These are phyloP conservation scores for Toxostoma redivivum DNA, from an alignment of 2,113 vertebrate species.

Conservation along the genomic window DNA sequence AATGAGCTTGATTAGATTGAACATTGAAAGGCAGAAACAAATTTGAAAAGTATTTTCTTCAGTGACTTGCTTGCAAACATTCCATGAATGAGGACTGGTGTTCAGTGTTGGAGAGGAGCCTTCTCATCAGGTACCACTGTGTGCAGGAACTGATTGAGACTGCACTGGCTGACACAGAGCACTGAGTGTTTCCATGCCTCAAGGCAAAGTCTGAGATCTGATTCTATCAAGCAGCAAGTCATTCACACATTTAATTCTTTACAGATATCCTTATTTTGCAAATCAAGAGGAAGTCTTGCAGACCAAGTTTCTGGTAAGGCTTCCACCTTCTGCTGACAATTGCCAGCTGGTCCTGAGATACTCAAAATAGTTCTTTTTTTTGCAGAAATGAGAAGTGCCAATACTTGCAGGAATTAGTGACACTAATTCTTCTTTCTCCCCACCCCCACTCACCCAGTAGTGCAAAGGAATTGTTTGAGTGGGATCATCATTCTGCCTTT, in stretches of 20 bases:
- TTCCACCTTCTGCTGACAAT: constrained; percentile 6
- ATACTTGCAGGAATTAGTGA: not conserved
- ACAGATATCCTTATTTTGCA: not conserved
- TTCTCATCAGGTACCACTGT: not conserved
- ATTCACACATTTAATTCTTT: not conserved
- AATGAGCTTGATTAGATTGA: not conserved
- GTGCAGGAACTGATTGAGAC: not conserved
- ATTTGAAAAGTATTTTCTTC: not conserved
- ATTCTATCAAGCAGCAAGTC: not conserved
- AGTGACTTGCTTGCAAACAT: not conserved
- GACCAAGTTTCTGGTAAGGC: constrained; percentile 20
- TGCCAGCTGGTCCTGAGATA: not conserved
- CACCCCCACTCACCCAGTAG: accelerated
- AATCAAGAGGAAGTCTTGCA: constrained; percentile 40
- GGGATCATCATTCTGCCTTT: not conserved
- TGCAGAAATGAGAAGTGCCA: constrained; percentile 33
- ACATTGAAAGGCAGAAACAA: not conserved
- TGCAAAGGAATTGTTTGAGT: not conserved
- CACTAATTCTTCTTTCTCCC: not conserved
- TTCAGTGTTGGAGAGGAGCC: not conserved
- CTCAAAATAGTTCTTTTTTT: not conserved
- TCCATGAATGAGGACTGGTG: not conserved
- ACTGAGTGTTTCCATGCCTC: not conserved
- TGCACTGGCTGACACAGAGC: not conserved
- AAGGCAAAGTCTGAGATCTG: not conserved